Evolutionary conservation across 2,797 vertebrate species (phyloP), one percentile per base, ranked within the genome.

Genomic region (Bryconaethiops microstoma): DNA sequence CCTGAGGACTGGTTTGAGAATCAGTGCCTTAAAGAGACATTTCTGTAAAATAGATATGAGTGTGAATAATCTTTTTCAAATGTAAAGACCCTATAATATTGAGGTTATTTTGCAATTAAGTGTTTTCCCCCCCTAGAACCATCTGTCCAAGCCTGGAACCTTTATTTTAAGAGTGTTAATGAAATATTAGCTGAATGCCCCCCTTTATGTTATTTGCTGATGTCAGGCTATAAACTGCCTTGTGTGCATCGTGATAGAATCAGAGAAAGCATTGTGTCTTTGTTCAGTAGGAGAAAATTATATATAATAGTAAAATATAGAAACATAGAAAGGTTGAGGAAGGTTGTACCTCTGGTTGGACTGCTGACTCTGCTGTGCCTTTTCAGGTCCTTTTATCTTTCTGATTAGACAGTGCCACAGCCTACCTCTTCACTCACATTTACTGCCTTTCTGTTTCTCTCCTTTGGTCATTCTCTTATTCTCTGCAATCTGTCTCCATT

Each of bases 331-430:
- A 39, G 54, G 16, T 10, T 72, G 29, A 17, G 13, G 54, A 60
- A 25, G 63, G 25, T 59, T 84, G 83, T 88, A 71, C 80, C 85
- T 86, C 83, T 89, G 89, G 92, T 63, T 19, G 3, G 35, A 65
- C 63, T 48, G 81, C 71, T 75, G 81, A 40, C 76, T 57, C 88
- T 90, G 70, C 14, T 67, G 87, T 84, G 82, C 74, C 77, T 76
- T 84, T 84, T 78, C 55, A 72, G 72, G 82, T 35, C 42, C 42
- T 45, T 52, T 52, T 84, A 83, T 85, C 83, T 84, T 65, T 86
- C 87, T 92, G 85, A 92, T 93, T 91, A 92, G 86, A 89, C 87
- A 87, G 86, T 88, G 76, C 86, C 85, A 87, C 86, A 77, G 84
- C 8, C 83, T 17, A 17, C 52, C 57, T 74, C 60, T 74, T 45